Base-by-base conservation (phyloP, 2,113 vertebrate genomes). In the Dendropsophus ebraccatus region DNA sequence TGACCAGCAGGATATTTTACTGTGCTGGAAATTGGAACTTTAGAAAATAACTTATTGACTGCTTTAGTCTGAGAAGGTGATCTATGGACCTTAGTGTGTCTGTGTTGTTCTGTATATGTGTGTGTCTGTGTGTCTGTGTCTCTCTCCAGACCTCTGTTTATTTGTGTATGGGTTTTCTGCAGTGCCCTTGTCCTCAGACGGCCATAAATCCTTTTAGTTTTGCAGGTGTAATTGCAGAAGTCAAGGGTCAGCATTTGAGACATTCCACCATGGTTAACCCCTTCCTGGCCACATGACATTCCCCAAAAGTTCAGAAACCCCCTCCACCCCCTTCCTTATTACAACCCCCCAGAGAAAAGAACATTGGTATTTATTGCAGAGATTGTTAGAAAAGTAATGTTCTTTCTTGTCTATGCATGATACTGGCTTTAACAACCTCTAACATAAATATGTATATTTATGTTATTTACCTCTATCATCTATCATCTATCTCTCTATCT, bases 211-310 rank as follows among this genome's bases (percentile, higher is more conserved):
- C 85, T 74, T 10, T 25, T 50, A 60, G 78, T 81, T 87, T 81
- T 87, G 85, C 85, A 87, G 85, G 85, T 87, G 85, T 87, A 87
- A 87, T 81, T 81, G 85, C 77, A 87, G 69, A 81, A 81, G 85
- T 58, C 85, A 87, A 74, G 85, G 85, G 85, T 87, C 85, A 87
- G 78, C 70, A 87, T 87, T 87, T 74, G 54, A 87, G 77, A 74
- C 77, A 87, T 87, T 87, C 85, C 85, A 62, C 52, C 21, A 12
- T 41, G 47, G 12, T 74, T 87, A 87, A 87, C 78, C 52, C 78
- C 16, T 60, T 30, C 23, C 35, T 35, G 50, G 19, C 58, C 52
- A 60, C 25, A 60, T 3, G 56, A 79, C 50, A 81, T 80, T 86
- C 50, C 65, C 74, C 28, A 45, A 28, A 70, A 70, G 67, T 70